Evolutionary conservation across 1,140 invertebrate species (phyloP).

Genomic region (Lepeophtheirus salmonis): DNA sequence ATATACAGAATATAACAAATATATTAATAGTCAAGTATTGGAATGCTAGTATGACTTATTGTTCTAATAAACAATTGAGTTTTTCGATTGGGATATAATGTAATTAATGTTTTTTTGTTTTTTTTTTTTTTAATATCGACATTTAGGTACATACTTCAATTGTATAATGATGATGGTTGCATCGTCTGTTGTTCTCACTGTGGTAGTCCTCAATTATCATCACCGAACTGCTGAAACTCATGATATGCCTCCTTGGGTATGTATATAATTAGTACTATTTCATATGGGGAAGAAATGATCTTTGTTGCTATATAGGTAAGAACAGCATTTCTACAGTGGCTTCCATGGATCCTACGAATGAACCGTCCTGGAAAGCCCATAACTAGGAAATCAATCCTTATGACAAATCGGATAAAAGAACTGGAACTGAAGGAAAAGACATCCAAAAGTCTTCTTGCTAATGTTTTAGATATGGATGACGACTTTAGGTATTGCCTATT

Average conservation of each 20-base stretch:
- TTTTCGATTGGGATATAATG: too few relatives aligned
- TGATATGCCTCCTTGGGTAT: conserved; percentile 89
- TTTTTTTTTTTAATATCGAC: too few relatives aligned
- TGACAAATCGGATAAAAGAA: conserved; percentile 63
- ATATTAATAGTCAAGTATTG: too few relatives aligned
- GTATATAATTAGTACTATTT: background rate
- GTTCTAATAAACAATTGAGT: too few relatives aligned
- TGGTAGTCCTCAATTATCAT: conserved; percentile 94
- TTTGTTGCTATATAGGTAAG: conserved; percentile 45
- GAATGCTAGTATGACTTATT: too few relatives aligned
- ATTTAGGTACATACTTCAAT: conserved; percentile 91
- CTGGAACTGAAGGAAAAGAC: conserved; percentile 75
- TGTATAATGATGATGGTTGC: conserved; percentile 99
- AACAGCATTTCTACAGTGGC: conserved; percentile 80
- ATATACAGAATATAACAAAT: too few relatives aligned
- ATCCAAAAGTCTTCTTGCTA: conserved; percentile 77
- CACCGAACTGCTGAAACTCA: conserved; percentile 90
- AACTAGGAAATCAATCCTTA: conserved; percentile 66
- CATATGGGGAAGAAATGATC: background rate
- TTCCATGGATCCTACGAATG: conserved; percentile 70
- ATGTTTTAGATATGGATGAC: conserved; percentile 76
- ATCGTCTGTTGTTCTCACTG: conserved; percentile 89
- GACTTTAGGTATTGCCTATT: conserved; percentile 52
- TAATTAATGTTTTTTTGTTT: too few relatives aligned
- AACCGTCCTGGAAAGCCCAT: conserved; percentile 81